Percentiles rank a stretch among this genome's conserved stretches.
Conservation (phyloP, 2,888 invertebrate genomes). For the Sinodicranocentrus sp. region DNA sequence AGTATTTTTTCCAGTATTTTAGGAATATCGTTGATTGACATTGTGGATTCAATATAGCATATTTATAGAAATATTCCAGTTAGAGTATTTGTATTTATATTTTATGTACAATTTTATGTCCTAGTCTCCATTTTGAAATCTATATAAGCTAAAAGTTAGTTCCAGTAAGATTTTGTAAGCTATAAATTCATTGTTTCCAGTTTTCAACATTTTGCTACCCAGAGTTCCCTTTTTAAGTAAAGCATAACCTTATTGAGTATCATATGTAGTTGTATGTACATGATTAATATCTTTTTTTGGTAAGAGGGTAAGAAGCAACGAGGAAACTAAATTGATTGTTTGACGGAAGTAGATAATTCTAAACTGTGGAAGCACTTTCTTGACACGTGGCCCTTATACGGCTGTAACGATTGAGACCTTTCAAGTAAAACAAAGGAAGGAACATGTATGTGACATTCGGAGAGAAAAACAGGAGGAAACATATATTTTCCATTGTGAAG, state of each 20-base stretch:
- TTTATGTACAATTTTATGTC: too few species aligned
- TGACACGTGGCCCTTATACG: constrained; percentile 72
- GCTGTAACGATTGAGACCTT: constrained; percentile 75
- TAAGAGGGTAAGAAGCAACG: neutral
- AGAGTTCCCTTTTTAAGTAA: neutral
- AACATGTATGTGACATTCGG: constrained; percentile 36
- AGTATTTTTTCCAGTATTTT: constrained; percentile 48
- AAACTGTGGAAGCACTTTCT: constrained; percentile 61
- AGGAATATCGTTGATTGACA: constrained; percentile 27
- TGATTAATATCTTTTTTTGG: constrained; percentile 4
- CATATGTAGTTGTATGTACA: constrained; percentile 11
- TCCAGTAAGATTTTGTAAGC: neutral
- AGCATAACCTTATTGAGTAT: constrained; percentile 19
- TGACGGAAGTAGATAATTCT: constrained; percentile 11
- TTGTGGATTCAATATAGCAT: too few species aligned
- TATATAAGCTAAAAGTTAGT: neutral
- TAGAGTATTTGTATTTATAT: too few species aligned
- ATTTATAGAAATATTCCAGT: too few species aligned
- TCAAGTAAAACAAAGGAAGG: constrained; percentile 63
- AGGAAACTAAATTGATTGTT: constrained; percentile 6
- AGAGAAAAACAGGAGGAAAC: constrained; percentile 21
- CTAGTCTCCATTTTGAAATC: too few species aligned
- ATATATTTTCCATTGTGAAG: too few species aligned
- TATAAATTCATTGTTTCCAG: neutral
- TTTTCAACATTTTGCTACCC: neutral